Percentiles rank a stretch among this genome's conserved stretches.
Conservation (phyloP, 2,113 vertebrate species). For the Promerops cafer region DNA sequence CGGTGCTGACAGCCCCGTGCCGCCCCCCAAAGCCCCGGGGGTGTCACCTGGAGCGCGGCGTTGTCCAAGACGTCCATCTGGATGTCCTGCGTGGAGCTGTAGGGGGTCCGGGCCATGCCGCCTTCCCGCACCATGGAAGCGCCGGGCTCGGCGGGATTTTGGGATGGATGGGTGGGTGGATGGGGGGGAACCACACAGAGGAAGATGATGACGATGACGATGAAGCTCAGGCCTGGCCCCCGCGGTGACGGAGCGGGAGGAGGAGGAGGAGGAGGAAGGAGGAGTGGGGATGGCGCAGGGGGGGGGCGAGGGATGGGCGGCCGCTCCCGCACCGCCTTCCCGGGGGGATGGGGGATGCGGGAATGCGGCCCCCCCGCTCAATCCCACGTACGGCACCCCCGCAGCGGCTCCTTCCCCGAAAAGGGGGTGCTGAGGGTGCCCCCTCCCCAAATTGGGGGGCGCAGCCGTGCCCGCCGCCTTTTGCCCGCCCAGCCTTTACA, state of each 20-base stretch:
- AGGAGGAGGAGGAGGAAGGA: not conserved
- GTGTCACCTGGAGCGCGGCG: not conserved
- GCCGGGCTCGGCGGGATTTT: not conserved
- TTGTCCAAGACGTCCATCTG: not conserved
- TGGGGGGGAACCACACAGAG: not conserved
- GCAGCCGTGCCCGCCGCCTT: too few relatives aligned
- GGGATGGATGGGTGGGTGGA: not conserved
- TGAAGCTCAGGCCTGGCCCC: not conserved
- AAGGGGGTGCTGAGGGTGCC: not conserved
- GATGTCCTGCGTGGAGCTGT: slow-evolving; percentile 90
- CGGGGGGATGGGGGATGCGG: not conserved
- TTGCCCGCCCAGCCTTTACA: not conserved
- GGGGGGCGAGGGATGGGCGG: not conserved
- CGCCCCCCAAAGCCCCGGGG: not conserved
- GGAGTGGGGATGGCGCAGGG: not conserved
- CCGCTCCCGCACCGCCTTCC: not conserved
- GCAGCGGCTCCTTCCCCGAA: not conserved
- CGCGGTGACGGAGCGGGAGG: not conserved
- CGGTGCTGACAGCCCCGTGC: too few relatives aligned
- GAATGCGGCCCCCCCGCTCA: not conserved
- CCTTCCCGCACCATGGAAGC: slow-evolving; percentile 92
- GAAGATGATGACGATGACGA: not conserved
- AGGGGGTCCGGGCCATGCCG: slow-evolving; percentile 94
- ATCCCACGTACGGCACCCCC: not conserved
- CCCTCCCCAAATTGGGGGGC: not conserved